Percentiles rank a stretch among this genome's conserved stretches.
Evolutionary conservation across 2,797 vertebrate genomes (phyloP).

Genomic region (Gadopsis bispinosus): DNA sequence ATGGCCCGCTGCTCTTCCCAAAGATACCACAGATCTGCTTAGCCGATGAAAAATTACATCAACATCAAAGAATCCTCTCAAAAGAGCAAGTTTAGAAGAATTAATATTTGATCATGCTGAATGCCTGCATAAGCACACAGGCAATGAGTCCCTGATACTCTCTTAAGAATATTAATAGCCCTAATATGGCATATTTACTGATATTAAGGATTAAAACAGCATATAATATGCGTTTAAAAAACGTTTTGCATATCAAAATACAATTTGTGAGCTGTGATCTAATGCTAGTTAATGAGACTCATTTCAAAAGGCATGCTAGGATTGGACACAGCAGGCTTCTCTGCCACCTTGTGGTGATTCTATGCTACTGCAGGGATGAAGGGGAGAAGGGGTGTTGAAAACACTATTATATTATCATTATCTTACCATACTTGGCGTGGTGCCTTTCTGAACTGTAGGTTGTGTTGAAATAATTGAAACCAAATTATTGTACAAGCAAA

Average conservation of each 20-base stretch:
- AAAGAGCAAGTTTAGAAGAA: slow-evolving; percentile 85
- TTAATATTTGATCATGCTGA: slow-evolving; percentile 85
- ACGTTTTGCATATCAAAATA: slow-evolving; percentile 84
- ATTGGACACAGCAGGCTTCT: slow-evolving; percentile 50
- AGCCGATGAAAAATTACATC: slow-evolving; percentile 81
- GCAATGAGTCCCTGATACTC: slow-evolving; percentile 77
- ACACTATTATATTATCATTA: neutral
- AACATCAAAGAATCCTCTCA: slow-evolving; percentile 84
- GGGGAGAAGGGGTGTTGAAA: neutral
- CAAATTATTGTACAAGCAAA: neutral
- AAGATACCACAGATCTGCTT: slow-evolving; percentile 80
- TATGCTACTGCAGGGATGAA: slow-evolving; percentile 53
- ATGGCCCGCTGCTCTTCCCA: slow-evolving; percentile 72
- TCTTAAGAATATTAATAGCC: slow-evolving; percentile 82
- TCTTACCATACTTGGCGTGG: neutral
- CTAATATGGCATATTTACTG: slow-evolving; percentile 83
- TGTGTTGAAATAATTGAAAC: too few species aligned
- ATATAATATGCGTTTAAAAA: slow-evolving; percentile 85
- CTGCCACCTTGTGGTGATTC: slow-evolving; percentile 79
- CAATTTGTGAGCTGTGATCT: slow-evolving; percentile 80
- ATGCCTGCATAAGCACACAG: slow-evolving; percentile 79
- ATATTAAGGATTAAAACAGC: slow-evolving; percentile 84
- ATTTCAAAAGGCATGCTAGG: slow-evolving; percentile 48
- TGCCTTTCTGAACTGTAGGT: too few species aligned
- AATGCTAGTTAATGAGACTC: slow-evolving; percentile 66